These are phyloP conservation scores for Mus caroli DNA, from an alignment of 2,797 vertebrate genomes.

Conservation along the genomic window DNA sequence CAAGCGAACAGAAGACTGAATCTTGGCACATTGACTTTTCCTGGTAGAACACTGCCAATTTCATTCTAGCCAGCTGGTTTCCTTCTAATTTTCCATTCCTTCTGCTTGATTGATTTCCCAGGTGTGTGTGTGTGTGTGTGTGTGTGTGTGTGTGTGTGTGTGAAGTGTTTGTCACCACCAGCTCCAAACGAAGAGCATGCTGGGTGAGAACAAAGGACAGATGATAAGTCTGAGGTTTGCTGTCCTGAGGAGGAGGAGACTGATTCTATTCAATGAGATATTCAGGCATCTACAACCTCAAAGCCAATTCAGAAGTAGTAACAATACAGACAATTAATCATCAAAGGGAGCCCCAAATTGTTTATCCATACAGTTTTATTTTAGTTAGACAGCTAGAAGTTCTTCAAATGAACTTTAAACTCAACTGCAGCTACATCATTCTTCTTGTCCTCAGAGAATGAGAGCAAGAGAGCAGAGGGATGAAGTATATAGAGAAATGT, in stretches of 20 bases:
- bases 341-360: neutral
- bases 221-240: constrained; percentile 82
- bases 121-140: neutral
- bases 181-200: constrained; percentile 85
- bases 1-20: constrained; percentile 87
- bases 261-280: constrained; percentile 83
- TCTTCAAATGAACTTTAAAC: constrained; percentile 66
- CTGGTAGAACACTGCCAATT: constrained; percentile 85
- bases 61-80: constrained; percentile 87
- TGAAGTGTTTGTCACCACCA: constrained; percentile 75
- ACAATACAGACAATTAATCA: constrained; percentile 71
- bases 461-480: neutral
- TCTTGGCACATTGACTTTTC: constrained; percentile 86
- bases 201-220: constrained; percentile 85
- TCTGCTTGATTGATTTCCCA: constrained; percentile 84
- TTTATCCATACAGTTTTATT: constrained; percentile 73
- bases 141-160: constrained; percentile 45
- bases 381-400: constrained; percentile 78
- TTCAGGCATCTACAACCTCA: constrained; percentile 76
- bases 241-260: constrained; percentile 73
- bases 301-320: constrained; percentile 49
- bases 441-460: constrained; percentile 59
- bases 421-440: constrained; percentile 72
- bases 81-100: constrained; percentile 85
- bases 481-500: neutral